Conservation (phyloP, 2,888 invertebrate genomes). For the Orchestes rusci region DNA sequence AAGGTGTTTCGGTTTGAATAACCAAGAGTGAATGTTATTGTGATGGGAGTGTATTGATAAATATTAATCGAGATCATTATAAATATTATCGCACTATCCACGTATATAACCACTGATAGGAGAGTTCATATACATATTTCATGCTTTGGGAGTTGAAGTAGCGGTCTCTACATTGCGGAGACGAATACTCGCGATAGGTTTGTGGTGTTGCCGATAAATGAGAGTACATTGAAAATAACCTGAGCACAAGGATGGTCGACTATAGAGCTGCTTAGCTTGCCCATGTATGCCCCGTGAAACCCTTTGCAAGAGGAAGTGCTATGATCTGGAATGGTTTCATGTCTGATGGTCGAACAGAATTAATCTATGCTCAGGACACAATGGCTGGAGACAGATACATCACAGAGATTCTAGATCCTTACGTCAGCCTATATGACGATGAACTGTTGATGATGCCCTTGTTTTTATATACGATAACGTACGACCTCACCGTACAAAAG, state of each 20-base stretch:
- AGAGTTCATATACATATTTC: too few relatives aligned
- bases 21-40: too few relatives aligned
- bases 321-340: too few relatives aligned
- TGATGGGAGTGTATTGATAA: too few relatives aligned
- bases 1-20: too few relatives aligned
- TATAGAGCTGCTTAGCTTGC: background rate
- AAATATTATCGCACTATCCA: too few relatives aligned
- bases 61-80: too few relatives aligned
- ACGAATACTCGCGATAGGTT: conserved; percentile 1
- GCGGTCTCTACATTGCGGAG: conserved; percentile 2
- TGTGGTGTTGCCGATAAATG: background rate
- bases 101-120: too few relatives aligned
- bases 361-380: background rate
- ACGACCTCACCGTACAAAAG: background rate
- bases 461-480: background rate
- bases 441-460: background rate
- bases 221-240: background rate
- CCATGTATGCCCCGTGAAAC: background rate
- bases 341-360: background rate
- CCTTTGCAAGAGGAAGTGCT: background rate
- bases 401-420: too few relatives aligned
- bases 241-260: background rate
- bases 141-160: conserved; percentile 2
- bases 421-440: background rate
- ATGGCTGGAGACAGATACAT: background rate